phyloP scores from a whole-genome alignment of 2,797 vertebrate genomes.

The Anableps anableps region DNA sequence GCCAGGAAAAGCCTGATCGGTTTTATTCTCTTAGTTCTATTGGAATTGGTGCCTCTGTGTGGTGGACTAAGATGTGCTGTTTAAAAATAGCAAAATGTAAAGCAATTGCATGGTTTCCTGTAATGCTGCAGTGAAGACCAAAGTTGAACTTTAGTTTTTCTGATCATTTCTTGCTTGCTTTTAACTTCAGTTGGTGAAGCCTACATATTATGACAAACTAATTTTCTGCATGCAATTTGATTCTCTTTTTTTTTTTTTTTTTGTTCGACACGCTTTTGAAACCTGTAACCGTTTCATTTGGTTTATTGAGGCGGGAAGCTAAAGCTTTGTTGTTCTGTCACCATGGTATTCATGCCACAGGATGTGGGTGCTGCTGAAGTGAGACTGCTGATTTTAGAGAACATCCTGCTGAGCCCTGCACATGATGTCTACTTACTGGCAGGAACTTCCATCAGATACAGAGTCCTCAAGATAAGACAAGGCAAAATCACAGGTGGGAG shows the following conservation, averaged over 20 bases:
- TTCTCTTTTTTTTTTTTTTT: not conserved
- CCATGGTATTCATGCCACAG: constrained; percentile 75
- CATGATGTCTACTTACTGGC: constrained; percentile 91
- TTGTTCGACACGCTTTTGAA: not conserved
- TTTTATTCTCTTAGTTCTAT: not conserved
- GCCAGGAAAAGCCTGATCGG: not conserved
- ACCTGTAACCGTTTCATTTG: not conserved
- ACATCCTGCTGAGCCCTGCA: constrained; percentile 92
- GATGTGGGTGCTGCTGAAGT: constrained; percentile 93
- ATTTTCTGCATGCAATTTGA: not conserved
- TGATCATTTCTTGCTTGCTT: not conserved
- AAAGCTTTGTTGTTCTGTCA: constrained; percentile 41
- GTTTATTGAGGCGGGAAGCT: constrained; percentile 36
- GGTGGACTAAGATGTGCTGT: constrained; percentile 1
- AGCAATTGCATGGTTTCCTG: not conserved
- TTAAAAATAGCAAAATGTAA: constrained; percentile 29
- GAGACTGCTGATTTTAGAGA: constrained; percentile 94
- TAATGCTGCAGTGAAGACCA: not conserved
- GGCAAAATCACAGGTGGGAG: constrained; percentile 91
- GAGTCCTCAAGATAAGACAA: constrained; percentile 94
- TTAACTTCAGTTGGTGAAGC: not conserved
- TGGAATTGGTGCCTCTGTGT: not conserved
- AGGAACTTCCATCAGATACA: constrained; percentile 90
- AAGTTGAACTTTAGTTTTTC: not conserved
- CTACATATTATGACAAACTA: not conserved